phyloP scores from a whole-genome alignment of 2,797 vertebrate genomes.

The Tarsius wallacei region DNA sequence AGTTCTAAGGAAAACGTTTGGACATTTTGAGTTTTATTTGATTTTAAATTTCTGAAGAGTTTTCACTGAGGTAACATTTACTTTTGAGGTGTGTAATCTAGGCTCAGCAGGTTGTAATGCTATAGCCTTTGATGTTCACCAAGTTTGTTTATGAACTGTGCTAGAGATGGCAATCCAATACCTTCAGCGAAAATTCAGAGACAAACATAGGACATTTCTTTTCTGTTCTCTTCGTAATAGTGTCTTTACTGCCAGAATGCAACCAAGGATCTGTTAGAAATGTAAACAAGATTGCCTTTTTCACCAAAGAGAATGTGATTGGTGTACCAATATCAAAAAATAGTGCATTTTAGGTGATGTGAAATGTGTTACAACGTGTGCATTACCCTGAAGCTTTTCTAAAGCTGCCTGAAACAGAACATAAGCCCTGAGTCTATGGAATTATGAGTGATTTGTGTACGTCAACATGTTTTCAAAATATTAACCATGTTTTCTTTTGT shows the following conservation, averaged over 20 bases:
- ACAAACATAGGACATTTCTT: conserved; percentile 68
- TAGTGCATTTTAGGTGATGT: conserved; percentile 65
- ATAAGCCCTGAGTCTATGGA: neutral
- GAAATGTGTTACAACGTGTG: neutral
- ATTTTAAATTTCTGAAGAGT: conserved; percentile 86
- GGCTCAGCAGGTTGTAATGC: conserved; percentile 83
- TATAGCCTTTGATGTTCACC: conserved; percentile 88
- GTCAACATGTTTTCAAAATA: conserved; percentile 24
- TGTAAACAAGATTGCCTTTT: conserved; percentile 75
- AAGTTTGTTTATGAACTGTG: conserved; percentile 88
- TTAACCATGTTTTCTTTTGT: conserved; percentile 56
- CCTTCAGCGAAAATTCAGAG: conserved; percentile 86
- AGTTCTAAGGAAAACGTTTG: conserved; percentile 79
- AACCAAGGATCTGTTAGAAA: conserved; percentile 79
- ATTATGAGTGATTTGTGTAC: neutral
- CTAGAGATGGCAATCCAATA: conserved; percentile 81
- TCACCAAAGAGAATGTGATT: conserved; percentile 65
- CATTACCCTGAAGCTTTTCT: neutral
- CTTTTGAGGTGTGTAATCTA: conserved; percentile 89
- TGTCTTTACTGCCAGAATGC: conserved; percentile 68
- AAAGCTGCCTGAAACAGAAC: neutral
- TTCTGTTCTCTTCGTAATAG: conserved; percentile 70
- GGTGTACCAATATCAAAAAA: conserved; percentile 53
- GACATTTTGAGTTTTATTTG: conserved; percentile 81
- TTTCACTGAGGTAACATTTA: conserved; percentile 87